phyloP scores from a whole-genome alignment of 2,797 vertebrate genomes.

The Erpetoichthys calabaricus region DNA sequence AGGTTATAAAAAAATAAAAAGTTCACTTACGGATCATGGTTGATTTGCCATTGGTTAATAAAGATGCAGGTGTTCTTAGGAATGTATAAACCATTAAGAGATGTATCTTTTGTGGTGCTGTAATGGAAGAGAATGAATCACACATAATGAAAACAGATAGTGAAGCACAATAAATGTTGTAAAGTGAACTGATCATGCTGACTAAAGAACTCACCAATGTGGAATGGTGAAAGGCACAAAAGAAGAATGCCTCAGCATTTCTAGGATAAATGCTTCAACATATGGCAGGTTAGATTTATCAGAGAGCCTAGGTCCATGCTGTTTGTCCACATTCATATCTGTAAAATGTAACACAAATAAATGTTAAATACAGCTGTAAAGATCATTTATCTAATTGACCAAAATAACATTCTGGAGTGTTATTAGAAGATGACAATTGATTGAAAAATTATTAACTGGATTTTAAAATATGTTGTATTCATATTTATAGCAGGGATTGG shows the following conservation, averaged over 20 bases:
- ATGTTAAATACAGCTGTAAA: background rate
- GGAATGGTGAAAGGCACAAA: conserved; percentile 82
- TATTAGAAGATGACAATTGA: no score
- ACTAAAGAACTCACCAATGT: conserved; percentile 54
- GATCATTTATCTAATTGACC: no score
- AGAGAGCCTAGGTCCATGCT: conserved; percentile 43
- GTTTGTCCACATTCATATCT: conserved; percentile 57
- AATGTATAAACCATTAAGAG: conserved; percentile 70
- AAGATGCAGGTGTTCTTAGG: conserved; percentile 80
- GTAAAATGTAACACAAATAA: background rate
- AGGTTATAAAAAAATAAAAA: background rate
- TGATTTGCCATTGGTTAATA: conserved; percentile 91
- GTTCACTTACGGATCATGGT: conserved; percentile 77
- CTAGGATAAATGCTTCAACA: conserved; percentile 72
- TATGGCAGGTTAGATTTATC: conserved; percentile 50
- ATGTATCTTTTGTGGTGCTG: conserved; percentile 67
- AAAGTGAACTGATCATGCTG: background rate
- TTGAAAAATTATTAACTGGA: background rate
- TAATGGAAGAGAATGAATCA: conserved; percentile 7
- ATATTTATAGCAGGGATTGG: no score
- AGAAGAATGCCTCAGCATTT: conserved; percentile 68
- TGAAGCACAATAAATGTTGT: no score
- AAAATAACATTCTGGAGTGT: no score
- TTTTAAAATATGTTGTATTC: no score
- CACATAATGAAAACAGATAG: background rate